A percentile compares a stretch with the other conserved stretches of the same genome.
These are phyloP conservation scores for Cacatua alba DNA, from an alignment of 2,113 vertebrate species.

Conservation along the genomic window DNA sequence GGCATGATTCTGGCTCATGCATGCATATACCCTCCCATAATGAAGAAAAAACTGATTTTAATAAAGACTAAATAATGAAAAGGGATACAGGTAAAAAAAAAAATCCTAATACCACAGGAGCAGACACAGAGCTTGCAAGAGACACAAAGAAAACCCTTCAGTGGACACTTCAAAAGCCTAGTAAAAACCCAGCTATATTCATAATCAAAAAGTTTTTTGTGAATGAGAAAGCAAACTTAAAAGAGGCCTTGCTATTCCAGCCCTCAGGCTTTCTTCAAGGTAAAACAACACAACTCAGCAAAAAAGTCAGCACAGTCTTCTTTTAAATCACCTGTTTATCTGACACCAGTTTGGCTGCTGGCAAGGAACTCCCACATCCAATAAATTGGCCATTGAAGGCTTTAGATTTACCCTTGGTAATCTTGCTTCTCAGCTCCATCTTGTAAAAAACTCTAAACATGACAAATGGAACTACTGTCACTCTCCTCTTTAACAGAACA, in stretches of 20 bases:
- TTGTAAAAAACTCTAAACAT: not conserved
- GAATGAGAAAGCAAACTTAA: constrained; percentile 34
- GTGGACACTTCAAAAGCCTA: constrained; percentile 14
- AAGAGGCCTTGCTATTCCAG: not conserved
- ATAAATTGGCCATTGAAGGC: not conserved
- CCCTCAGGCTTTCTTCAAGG: constrained; percentile 23
- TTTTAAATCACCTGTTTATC: not conserved
- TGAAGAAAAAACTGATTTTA: constrained; percentile 18
- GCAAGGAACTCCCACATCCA: not conserved
- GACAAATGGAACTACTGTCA: not conserved
- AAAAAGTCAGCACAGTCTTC: not conserved
- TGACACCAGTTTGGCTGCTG: not conserved
- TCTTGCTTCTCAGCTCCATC: not conserved
- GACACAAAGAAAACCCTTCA: not conserved
- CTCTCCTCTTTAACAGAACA: not conserved
- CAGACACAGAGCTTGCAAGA: not conserved
- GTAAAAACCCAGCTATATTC: constrained; percentile 3
- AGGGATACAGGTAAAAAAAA: constrained; percentile 14
- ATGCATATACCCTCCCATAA: not conserved
- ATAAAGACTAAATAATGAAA: constrained; percentile 46
- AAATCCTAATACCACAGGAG: not conserved
- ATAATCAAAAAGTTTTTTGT: constrained; percentile 1
- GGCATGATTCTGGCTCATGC: not conserved
- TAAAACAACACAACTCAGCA: not conserved
- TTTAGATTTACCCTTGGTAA: not conserved